Percentiles rank a stretch among this genome's conserved stretches.
Evolutionary conservation across 2,888 invertebrate species (phyloP).

Genomic region (Nemapogon koenigi): DNA sequence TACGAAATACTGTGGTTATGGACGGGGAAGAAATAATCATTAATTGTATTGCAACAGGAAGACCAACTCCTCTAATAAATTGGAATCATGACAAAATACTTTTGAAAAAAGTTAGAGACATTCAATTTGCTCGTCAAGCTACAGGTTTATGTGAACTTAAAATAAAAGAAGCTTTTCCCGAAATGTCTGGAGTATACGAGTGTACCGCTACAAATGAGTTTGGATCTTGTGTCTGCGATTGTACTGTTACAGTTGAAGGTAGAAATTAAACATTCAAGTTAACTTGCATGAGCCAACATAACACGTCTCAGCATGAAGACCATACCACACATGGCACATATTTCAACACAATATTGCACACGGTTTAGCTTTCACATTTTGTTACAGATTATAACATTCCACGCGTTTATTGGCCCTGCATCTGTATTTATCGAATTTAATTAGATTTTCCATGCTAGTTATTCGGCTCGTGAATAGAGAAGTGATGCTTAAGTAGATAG

Average conservation of each 20-base stretch:
- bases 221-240: slow-evolving; percentile 81
- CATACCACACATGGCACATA: too few species aligned
- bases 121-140: slow-evolving; percentile 74
- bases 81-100: slow-evolving; percentile 80
- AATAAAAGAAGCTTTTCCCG: slow-evolving; percentile 88
- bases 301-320: not conserved
- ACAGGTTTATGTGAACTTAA: slow-evolving; percentile 82
- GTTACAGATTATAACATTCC: too few species aligned
- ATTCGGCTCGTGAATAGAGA: too few species aligned
- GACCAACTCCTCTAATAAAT: slow-evolving; percentile 79
- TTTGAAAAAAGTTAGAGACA: slow-evolving; percentile 79
- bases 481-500: too few species aligned
- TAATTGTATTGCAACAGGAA: slow-evolving; percentile 75
- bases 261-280: slow-evolving; percentile 24
- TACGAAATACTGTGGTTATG: slow-evolving; percentile 81
- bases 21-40: slow-evolving; percentile 87
- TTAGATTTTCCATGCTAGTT: too few species aligned
- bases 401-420: too few species aligned
- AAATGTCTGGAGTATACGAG: slow-evolving; percentile 87
- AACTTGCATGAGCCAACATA: slow-evolving; percentile 24
- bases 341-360: too few species aligned
- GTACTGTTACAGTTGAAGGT: slow-evolving; percentile 85
- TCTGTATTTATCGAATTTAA: too few species aligned
- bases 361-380: too few species aligned
- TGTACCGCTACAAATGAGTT: slow-evolving; percentile 83